Percentiles rank a stretch among this genome's conserved stretches.
Evolutionary conservation across 2,888 invertebrate species (phyloP).

Genomic region (Drosophila leonis): DNA sequence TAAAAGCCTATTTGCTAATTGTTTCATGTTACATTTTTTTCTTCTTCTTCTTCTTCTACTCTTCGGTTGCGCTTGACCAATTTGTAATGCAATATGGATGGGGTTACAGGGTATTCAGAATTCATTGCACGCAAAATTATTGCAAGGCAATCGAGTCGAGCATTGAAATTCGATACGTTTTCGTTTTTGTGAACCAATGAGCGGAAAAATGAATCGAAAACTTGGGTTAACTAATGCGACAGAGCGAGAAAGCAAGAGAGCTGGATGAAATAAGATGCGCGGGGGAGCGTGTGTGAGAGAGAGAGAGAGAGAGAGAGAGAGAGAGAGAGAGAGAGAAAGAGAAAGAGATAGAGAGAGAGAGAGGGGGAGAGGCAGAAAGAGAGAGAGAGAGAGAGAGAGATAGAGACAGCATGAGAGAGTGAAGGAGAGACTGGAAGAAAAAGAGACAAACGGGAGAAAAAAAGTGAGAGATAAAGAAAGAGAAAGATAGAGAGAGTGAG

Average conservation of each 20-base stretch:
- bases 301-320: conserved; percentile 1
- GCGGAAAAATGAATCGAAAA: conserved; percentile 7
- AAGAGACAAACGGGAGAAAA: no score
- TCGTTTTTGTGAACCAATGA: conserved; percentile 2
- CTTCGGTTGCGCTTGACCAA: conserved; percentile 46
- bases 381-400: no score
- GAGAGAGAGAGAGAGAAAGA: neutral
- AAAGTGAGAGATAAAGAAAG: neutral
- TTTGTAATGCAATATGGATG: conserved; percentile 2
- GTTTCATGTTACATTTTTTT: conserved; percentile 63
- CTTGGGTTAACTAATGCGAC: neutral
- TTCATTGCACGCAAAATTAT: conserved; percentile 3
- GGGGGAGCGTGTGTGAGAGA: no score
- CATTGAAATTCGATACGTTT: conserved; percentile 13
- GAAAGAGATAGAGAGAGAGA: neutral
- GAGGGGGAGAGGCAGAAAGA: neutral
- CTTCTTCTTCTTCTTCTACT: neutral
- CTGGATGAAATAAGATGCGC: no score
- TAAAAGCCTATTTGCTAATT: conserved; percentile 73
- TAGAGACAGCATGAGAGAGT: no score
- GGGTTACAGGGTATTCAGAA: neutral
- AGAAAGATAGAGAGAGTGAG: neutral
- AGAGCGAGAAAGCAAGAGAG: neutral
- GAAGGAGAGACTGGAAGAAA: no score
- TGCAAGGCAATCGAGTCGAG: conserved; percentile 3